These are phyloP conservation scores for Nemurella pictetii DNA, from an alignment of 2,888 invertebrate genomes.

Conservation along the genomic window DNA sequence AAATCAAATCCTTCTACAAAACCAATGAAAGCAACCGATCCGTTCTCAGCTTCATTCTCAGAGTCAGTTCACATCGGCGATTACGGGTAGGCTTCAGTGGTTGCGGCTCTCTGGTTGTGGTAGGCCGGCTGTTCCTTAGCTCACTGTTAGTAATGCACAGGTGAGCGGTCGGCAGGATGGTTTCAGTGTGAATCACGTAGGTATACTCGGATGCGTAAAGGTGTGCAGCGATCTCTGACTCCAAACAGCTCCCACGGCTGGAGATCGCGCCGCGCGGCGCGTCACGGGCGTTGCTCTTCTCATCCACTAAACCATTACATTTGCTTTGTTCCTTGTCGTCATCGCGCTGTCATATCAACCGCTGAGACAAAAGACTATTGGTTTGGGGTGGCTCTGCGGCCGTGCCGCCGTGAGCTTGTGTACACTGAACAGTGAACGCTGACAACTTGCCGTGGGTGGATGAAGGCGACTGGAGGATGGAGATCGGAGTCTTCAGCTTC, in stretches of 20 bases:
- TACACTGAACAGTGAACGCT: not conserved
- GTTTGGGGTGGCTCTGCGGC: slow-evolving; percentile 2
- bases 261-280: not conserved
- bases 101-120: not conserved
- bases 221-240: not conserved
- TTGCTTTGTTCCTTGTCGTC: not conserved
- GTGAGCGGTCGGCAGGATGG: not conserved
- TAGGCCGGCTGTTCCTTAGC: not conserved
- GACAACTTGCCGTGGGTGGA: not conserved
- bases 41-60: not conserved
- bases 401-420: not conserved
- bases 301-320: slow-evolving; percentile 37
- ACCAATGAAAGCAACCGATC: not conserved
- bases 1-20: not conserved
- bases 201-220: slow-evolving; percentile 9
- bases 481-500: not conserved
- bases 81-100: not conserved
- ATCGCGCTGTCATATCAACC: slow-evolving; percentile 9
- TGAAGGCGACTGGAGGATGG: not conserved
- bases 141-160: not conserved
- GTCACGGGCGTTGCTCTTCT: slow-evolving; percentile 23
- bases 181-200: slow-evolving; percentile 8
- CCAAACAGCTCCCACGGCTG: not conserved
- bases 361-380: not conserved
- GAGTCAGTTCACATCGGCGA: no score